phyloP scores from a whole-genome alignment of 2,113 vertebrate species.

The Pionites leucogaster region DNA sequence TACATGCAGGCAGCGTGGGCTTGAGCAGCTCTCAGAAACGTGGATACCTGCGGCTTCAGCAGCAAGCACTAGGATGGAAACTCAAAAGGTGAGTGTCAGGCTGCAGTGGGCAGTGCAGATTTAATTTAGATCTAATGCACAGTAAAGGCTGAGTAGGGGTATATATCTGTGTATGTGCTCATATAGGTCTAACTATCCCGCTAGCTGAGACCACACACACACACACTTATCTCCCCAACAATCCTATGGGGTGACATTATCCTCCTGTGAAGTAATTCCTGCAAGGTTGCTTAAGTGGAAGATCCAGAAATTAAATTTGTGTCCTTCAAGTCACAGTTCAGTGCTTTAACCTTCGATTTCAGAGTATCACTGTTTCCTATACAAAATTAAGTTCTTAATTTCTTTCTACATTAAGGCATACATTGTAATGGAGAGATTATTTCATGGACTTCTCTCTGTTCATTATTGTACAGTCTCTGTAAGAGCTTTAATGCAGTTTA shows the following conservation, averaged over 20 bases:
- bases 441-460: background rate
- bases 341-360: background rate
- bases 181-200: rapidly evolving
- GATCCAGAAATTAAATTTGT: background rate
- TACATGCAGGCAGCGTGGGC: background rate
- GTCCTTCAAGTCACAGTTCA: background rate
- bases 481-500: background rate
- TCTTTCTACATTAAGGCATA: background rate
- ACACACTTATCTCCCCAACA: background rate
- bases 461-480: background rate
- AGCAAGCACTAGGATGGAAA: no score
- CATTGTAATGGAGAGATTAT: background rate
- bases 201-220: background rate
- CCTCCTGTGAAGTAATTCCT: background rate
- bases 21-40: background rate
- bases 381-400: slow-evolving; percentile 32
- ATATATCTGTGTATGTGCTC: background rate
- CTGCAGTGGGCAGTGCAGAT: background rate
- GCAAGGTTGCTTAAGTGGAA: background rate
- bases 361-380: background rate
- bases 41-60: background rate
- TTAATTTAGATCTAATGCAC: background rate
- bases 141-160: background rate
- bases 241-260: background rate
- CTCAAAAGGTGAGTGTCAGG: background rate